Evolutionary conservation across 1,140 invertebrate genomes (phyloP), one percentile per base, ranked within the genome.

Genomic region (Potamilus streckersoni): DNA sequence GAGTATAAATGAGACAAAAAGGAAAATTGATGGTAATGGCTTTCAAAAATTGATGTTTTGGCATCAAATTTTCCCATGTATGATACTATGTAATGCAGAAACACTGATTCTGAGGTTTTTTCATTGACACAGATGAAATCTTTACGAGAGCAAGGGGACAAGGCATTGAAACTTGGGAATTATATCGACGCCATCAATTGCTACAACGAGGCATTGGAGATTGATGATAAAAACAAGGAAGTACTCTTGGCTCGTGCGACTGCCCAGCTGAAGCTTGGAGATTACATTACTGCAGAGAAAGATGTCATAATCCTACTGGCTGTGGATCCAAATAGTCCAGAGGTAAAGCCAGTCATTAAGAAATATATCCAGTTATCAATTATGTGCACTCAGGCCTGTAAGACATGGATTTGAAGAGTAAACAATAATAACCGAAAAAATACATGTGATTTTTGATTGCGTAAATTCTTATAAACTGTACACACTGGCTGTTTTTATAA

Each of bases 171-270:
- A 55, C 74, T 79, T 19, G 76, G 80, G 12, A 81, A 87, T 38
- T 86, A 83, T 72, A 69, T 57, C 16, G 83, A 83, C 14, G 87
- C 87, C 14, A 68, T 88, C 15, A 79, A 76, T 62, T 82, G 67
- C 60, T 88, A 87, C 69, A 85, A 83, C 75, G 87, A 88, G 66
- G 86, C 86, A 17, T 64, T 88, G 23, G 85, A 87, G 70, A 87
- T 88, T 73, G 85, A 88, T 74, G 83, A 81, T 16, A 81, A 79
- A 31, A 86, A 86, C 72, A 71, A 79, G 14, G 79, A 82, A 12
- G 83, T 87, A 8, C 70, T 88, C 23, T 73, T 82, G 62, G 83
- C 84, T 49, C 76, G 86, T 14, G 76, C 83, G 16, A 73, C 83
- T 19, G 84, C 80, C 19, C 86, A 74, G 65, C 73, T 88, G 0